Evolutionary conservation across 2,113 vertebrate genomes (phyloP).

Genomic region (Jacana jacana): DNA sequence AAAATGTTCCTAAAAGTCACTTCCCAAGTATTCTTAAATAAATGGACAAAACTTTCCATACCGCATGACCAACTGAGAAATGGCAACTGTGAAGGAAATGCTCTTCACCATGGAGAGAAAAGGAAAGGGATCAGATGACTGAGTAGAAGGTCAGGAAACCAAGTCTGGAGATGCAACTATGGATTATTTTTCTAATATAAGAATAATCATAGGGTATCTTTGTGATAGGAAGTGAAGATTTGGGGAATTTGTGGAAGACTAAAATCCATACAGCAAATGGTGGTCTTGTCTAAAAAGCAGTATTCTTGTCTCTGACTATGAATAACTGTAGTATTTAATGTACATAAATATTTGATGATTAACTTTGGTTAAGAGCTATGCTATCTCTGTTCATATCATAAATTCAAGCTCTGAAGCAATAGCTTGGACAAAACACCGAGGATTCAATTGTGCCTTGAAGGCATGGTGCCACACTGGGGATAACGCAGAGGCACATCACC

Average conservation of each 20-base stretch:
- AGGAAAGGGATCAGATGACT: neutral
- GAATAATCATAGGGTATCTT: neutral
- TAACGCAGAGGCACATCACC: neutral
- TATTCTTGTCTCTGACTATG: constrained; percentile 53
- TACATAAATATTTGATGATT: constrained; percentile 69
- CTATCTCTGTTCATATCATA: constrained; percentile 38
- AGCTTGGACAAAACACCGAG: constrained; percentile 53
- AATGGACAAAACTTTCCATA: neutral
- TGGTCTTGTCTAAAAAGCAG: constrained; percentile 3
- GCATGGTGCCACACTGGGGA: neutral
- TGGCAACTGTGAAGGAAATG: neutral
- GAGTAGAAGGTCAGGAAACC: neutral
- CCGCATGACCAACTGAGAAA: neutral
- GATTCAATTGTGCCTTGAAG: constrained; percentile 48
- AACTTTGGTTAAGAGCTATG: constrained; percentile 63
- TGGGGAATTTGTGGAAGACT: neutral
- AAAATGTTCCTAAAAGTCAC: neutral
- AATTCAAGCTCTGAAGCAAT: constrained; percentile 56
- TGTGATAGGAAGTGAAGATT: neutral
- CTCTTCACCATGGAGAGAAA: neutral
- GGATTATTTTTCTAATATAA: neutral
- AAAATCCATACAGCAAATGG: neutral
- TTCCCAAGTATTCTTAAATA: neutral
- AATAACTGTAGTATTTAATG: constrained; percentile 65
- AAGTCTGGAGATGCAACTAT: neutral